These are phyloP conservation scores for Cheilosia vulpina DNA, from an alignment of 2,888 invertebrate genomes.

Conservation along the genomic window DNA sequence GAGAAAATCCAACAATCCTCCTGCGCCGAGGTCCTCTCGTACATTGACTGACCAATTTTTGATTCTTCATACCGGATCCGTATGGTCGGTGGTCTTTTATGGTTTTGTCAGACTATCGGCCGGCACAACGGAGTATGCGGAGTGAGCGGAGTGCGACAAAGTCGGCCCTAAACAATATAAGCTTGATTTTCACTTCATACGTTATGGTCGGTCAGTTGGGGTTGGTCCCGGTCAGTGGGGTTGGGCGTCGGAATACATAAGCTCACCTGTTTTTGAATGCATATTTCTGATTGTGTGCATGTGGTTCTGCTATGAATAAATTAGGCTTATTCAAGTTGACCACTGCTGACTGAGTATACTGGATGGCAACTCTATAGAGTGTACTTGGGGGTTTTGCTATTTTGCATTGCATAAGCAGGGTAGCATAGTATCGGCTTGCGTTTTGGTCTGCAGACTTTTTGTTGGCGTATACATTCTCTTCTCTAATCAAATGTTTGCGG, in stretches of 20 bases:
- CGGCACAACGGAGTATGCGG: conserved; percentile 27
- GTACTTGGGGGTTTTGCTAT: conserved; percentile 54
- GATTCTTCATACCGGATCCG: conserved; percentile 74
- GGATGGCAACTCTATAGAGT: conserved; percentile 37
- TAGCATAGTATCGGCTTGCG: conserved; percentile 19
- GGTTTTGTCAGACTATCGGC: conserved; percentile 72
- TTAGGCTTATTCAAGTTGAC: conserved; percentile 74
- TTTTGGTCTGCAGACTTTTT: conserved; percentile 46
- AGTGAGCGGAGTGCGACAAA: conserved; percentile 47
- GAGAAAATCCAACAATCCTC: conserved; percentile 70
- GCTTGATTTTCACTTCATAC: conserved; percentile 75
- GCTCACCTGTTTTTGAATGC: conserved; percentile 73
- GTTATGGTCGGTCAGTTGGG: conserved; percentile 60
- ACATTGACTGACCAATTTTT: conserved; percentile 73
- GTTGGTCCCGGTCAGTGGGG: neutral
- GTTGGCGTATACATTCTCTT: conserved; percentile 47
- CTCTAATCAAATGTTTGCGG: conserved; percentile 73
- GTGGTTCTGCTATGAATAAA: conserved; percentile 75
- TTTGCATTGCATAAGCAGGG: conserved; percentile 71
- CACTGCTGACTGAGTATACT: conserved; percentile 58
- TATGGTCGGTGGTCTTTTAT: conserved; percentile 73
- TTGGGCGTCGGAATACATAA: conserved; percentile 12
- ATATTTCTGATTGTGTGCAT: conserved; percentile 75
- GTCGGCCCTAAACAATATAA: conserved; percentile 73
- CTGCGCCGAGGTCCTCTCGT: conserved; percentile 31